Base-by-base conservation (phyloP, 1,140 invertebrate genomes). In the Dolichoris vasculosae region DNA sequence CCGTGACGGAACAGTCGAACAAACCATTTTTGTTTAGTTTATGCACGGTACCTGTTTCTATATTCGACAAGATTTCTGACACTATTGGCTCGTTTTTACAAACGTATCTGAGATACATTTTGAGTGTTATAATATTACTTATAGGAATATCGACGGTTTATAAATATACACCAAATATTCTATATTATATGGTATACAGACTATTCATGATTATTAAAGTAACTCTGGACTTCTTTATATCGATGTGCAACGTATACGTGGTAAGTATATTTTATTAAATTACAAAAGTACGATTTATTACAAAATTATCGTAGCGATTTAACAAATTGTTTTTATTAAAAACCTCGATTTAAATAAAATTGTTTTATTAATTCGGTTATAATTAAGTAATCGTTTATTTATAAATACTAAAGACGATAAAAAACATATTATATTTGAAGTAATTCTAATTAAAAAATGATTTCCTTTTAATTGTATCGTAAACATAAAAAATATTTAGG, bases 31-130 rank as follows among this genome's bases (percentile, higher is more conserved):
- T 95, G 46, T 91, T 98, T 48, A 97, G 96, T 20, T 87, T 97
- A n/a, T 91, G 96, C 35, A 90, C 96, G 55, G 93, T 97, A 77
- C 98, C 98, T 30, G 87, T 98, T 9, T 95, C 95, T 88, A 92
- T 96, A 86, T 91, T 97, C 23, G 96, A 97, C 89, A 93, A 94
- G 86, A 90, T 95, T 2, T 96, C 97, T 0, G 96, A 98, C 84
- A 92, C 92, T 40, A 93, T 98, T 79, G 97, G 96, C 17, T 91
- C 93, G 69, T 94, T 95, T 87, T 91, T 96, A 26, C 92, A 93
- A 87, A 94, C 94, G 83, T 94, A 95, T 87, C 91, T 95, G 84
- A 96, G 95, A 91, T 94, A 95, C 3, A 93, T 96, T 35, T 78
- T 93, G 0, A 90, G 89, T 15, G 87, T 87, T 8, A 64, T 93